Conservation (phyloP, 2,888 invertebrate species). For the Epicampocera succincta region DNA sequence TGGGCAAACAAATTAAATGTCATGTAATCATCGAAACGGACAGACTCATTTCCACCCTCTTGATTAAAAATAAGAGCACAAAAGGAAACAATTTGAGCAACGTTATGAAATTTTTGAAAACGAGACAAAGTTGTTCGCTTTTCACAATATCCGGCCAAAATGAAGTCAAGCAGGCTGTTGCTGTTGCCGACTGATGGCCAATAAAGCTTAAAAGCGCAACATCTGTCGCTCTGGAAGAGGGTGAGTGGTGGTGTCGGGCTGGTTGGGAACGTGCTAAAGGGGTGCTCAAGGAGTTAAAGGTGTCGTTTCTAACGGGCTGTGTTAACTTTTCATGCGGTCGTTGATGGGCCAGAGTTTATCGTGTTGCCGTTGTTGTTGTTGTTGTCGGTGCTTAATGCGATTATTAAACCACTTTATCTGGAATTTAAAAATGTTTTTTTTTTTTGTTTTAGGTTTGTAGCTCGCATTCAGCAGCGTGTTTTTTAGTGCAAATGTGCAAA, state of each 20-base stretch:
- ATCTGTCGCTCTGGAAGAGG: background rate
- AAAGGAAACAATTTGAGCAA: background rate
- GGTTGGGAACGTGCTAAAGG: background rate
- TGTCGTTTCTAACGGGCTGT: conserved; percentile 13
- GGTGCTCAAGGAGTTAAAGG: conserved; percentile 12
- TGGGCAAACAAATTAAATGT: conserved; percentile 56
- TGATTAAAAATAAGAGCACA: background rate
- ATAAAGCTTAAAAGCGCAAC: conserved; percentile 22
- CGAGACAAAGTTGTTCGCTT: conserved; percentile 51
- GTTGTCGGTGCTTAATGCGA: conserved; percentile 37
- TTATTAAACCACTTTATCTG: conserved; percentile 54
- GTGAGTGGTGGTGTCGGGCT: no score
- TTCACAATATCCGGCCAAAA: conserved; percentile 57
- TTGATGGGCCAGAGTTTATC: conserved; percentile 12
- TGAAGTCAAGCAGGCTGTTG: conserved; percentile 48
- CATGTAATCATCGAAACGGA: conserved; percentile 33
- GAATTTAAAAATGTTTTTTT: background rate
- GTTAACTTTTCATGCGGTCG: conserved; percentile 17
- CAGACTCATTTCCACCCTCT: conserved; percentile 48
- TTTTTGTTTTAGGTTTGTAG: background rate
- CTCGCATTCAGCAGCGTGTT: background rate
- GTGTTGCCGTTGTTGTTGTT: conserved; percentile 2
- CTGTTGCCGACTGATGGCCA: conserved; percentile 22
- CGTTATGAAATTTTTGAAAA: conserved; percentile 12
- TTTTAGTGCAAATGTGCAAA: conserved; percentile 22